Base-by-base conservation (phyloP, 1,140 invertebrate species). In the Colletes latitarsis region DNA sequence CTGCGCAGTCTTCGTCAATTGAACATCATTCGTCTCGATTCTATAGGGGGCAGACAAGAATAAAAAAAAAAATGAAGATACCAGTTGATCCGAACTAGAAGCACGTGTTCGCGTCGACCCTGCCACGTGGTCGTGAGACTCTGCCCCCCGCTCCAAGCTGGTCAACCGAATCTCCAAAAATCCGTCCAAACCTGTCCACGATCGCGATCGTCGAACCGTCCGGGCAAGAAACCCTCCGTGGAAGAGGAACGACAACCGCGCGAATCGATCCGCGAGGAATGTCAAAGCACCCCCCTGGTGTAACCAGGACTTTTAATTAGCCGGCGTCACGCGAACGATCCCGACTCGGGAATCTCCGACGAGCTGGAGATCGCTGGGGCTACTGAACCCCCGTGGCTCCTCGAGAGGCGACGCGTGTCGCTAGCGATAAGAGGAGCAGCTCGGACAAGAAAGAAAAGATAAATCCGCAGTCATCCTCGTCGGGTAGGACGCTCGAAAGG, bases 21-120 rank as follows among this genome's bases (percentile, higher is more conserved):
- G 88, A 88, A 87, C 92, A 91, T 92, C 89, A 92, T 92, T 90
- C 88, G 87, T 82, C 82, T 89, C 83, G 87, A 84, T 85, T 92
- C 88, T 91, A 88, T 82, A 19, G 10, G 10, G 49, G 9, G 10
- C 49, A n/a, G 41, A 85, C n/a, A 74, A 43, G 60, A 62, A 52
- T 52, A 72, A 64, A 17, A 77, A 75, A n/a, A 69, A 67, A 52
- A 64, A 52, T 30, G 30, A 39, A 19, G 67, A 63, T 62, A 72
- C 72, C 53, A 57, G 43, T 72, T 74, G 62, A 81, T 84, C 76
- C 60, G 39, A 21, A 67, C 21, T 4, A 17, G 14, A 19, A 19
- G 1, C 77, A 73, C 41, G 60, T 79, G 60, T 10, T 4, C 41
- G 41, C 17, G 12, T 5, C 19, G 21, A 4, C 41, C 3, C 21